phyloP scores from a whole-genome alignment of 2,113 vertebrate genomes.

The Propithecus coquereli region DNA sequence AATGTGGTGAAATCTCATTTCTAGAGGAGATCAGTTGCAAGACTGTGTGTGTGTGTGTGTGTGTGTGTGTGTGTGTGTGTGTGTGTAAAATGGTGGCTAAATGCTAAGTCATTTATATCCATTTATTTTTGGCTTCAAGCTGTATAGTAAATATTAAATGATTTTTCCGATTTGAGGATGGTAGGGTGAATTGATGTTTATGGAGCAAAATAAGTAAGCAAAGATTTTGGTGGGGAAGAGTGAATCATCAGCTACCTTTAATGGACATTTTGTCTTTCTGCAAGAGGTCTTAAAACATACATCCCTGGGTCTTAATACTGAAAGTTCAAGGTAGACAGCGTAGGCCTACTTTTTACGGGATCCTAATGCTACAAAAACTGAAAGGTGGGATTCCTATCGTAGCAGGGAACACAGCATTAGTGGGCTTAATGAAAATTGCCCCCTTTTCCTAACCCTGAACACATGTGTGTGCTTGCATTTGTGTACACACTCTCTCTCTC shows the following conservation, averaged over 20 bases:
- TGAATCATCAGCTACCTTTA: not conserved
- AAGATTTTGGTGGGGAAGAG: not conserved
- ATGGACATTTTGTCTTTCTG: no score
- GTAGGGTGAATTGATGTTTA: not conserved
- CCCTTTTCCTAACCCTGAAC: not conserved
- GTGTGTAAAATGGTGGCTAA: not conserved
- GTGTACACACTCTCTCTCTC: not conserved
- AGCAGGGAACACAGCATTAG: not conserved
- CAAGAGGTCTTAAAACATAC: not conserved
- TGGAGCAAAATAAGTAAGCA: not conserved
- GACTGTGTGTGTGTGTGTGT: no score
- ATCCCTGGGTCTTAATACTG: not conserved
- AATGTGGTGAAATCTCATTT: not conserved
- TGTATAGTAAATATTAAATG: not conserved
- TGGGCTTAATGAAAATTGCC: not conserved
- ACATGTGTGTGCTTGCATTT: not conserved
- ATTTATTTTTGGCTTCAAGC: not conserved
- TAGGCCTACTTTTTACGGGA: not conserved
- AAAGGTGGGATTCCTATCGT: not conserved
- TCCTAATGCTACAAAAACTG: not conserved
- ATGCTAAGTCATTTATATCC: not conserved
- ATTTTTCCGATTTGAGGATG: not conserved
- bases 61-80: no score
- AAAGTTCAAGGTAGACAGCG: not conserved
- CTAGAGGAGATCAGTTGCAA: not conserved